Percentiles rank a stretch among this genome's conserved stretches.
Evolutionary conservation across 1,140 invertebrate genomes (phyloP).

Genomic region (Reticulitermes speratus): DNA sequence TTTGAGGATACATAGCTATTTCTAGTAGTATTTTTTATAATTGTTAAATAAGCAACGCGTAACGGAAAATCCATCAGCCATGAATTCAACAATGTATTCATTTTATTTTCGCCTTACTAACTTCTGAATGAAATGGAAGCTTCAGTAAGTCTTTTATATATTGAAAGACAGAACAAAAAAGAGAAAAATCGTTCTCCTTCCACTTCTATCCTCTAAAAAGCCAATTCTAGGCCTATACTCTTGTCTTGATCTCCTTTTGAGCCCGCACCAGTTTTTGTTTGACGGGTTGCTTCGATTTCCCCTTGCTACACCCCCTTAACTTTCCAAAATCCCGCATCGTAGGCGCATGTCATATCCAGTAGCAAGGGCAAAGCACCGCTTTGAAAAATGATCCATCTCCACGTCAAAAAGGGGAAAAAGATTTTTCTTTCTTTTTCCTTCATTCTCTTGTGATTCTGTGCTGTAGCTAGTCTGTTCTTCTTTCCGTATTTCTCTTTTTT

Average conservation of each 20-base stretch:
- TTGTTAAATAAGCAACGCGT: slow-evolving; percentile 3
- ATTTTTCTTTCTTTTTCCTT: slow-evolving; percentile 17
- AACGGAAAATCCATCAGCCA: neutral
- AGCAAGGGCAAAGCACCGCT: slow-evolving; percentile 11
- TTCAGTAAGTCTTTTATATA: slow-evolving; percentile 17
- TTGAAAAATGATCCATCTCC: slow-evolving; percentile 18
- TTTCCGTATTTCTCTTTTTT: neutral
- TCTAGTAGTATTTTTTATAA: neutral
- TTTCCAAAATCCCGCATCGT: slow-evolving; percentile 15
- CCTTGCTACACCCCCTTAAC: slow-evolving; percentile 16
- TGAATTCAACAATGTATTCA: neutral
- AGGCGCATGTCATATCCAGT: slow-evolving; percentile 14
- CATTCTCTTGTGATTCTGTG: slow-evolving; percentile 11
- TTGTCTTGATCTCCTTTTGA: slow-evolving; percentile 16
- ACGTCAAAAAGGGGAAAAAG: slow-evolving; percentile 18
- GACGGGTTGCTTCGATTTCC: slow-evolving; percentile 16
- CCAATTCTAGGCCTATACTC: slow-evolving; percentile 17
- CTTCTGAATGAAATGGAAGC: slow-evolving; percentile 11
- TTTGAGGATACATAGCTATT: too few species aligned
- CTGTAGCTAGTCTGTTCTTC: neutral
- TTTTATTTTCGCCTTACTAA: slow-evolving; percentile 17
- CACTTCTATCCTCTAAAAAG: slow-evolving; percentile 19
- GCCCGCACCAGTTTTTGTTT: slow-evolving; percentile 10
- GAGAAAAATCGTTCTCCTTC: neutral
- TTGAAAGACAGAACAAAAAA: neutral